These are phyloP conservation scores for Aelia acuminata DNA, from an alignment of 2,888 invertebrate species.

Conservation along the genomic window DNA sequence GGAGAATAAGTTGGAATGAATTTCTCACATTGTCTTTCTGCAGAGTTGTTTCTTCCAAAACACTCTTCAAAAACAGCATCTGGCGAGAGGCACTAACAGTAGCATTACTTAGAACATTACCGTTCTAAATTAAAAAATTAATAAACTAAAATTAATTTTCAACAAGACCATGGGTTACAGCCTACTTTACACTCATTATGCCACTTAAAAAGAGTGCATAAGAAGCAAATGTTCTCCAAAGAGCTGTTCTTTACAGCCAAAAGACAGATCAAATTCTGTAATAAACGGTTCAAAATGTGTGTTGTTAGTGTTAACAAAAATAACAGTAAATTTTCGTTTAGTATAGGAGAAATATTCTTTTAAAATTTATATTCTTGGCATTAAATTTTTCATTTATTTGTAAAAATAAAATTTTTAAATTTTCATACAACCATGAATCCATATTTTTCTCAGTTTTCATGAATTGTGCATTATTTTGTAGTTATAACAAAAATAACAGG, in stretches of 20 bases:
- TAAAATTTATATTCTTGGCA: neutral
- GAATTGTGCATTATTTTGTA: neutral
- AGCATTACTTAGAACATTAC: constrained; percentile 46
- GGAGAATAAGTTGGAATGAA: constrained; percentile 49
- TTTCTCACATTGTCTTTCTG: constrained; percentile 52
- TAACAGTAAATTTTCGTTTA: constrained; percentile 2
- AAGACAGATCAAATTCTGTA: constrained; percentile 22
- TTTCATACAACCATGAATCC: neutral
- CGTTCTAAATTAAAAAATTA: constrained; percentile 26
- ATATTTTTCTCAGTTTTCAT: neutral
- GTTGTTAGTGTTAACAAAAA: constrained; percentile 17
- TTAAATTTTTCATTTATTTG: neutral
- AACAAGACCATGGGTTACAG: constrained; percentile 54
- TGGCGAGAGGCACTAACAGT: constrained; percentile 54
- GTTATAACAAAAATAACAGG: neutral
- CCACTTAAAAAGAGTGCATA: constrained; percentile 56
- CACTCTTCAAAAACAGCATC: constrained; percentile 58
- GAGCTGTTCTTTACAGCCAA: constrained; percentile 51
- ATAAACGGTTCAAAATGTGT: constrained; percentile 26
- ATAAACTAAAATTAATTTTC: constrained; percentile 49
- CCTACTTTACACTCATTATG: constrained; percentile 58
- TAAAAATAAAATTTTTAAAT: neutral
- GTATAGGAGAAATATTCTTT: constrained; percentile 19
- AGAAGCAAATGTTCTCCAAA: constrained; percentile 55
- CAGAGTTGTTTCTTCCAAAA: constrained; percentile 52